A percentile compares a stretch with the other conserved stretches of the same genome.
phyloP scores from a whole-genome alignment of 1,140 invertebrate species.

The Oscheius sp. region DNA sequence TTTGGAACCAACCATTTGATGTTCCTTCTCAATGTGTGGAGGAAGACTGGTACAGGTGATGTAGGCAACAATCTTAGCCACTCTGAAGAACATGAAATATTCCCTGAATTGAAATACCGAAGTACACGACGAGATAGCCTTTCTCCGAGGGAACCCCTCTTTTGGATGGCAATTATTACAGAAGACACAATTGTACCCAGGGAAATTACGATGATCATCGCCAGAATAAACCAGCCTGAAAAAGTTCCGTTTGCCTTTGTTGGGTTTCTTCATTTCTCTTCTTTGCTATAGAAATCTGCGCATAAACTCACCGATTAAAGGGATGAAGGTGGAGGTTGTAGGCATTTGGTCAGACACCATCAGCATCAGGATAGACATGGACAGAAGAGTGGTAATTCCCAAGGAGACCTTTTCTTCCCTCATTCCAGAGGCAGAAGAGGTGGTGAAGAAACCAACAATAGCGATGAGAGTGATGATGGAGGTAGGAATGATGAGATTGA shows the following conservation, averaged over 20 bases:
- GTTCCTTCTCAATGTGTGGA: conserved; percentile 53
- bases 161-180: conserved; percentile 58
- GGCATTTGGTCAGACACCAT: conserved; percentile 61
- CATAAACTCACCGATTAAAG: conserved; percentile 51
- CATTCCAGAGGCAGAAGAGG: conserved; percentile 59
- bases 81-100: conserved; percentile 7
- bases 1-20: conserved; percentile 27
- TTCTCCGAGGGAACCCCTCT: conserved; percentile 54
- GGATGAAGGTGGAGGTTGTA: conserved; percentile 57
- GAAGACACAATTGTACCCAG: conserved; percentile 55
- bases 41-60: conserved; percentile 55
- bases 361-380: conserved; percentile 60
- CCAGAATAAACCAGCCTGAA: conserved; percentile 58
- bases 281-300: background rate
- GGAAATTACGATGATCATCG: conserved; percentile 58
- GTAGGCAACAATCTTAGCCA: conserved; percentile 46
- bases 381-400: conserved; percentile 54
- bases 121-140: conserved; percentile 46
- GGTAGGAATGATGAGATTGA: conserved; percentile 60
- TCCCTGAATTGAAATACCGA: conserved; percentile 2
- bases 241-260: conserved; percentile 9
- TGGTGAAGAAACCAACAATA: conserved; percentile 42
- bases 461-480: conserved; percentile 53
- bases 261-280: background rate
- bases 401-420: conserved; percentile 57